Evolutionary conservation across 2,888 invertebrate species (phyloP), one percentile per base, ranked within the genome.

Genomic region (Cybosia mesomella): DNA sequence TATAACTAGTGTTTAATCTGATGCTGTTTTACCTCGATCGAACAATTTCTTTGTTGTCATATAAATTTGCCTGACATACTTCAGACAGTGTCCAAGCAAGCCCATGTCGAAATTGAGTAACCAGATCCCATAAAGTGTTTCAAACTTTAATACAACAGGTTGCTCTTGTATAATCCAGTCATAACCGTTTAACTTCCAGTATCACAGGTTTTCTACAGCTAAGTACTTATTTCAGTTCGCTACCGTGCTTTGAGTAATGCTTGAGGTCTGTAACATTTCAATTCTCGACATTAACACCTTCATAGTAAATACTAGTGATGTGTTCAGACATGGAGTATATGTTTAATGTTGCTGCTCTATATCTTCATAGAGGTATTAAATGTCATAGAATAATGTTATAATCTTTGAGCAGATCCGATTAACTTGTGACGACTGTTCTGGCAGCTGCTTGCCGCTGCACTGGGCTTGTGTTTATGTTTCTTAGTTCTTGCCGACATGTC

Each of bases 171-270:
- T 78, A 74, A 83, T 82, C 76, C 79, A 80, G 80, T 83, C 81
- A 83, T 83, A 83, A 85, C 80, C 77, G 82, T 85, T 80, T 78
- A 76, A 82, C 77, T 82, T 81, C 69, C 72, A 79, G 72, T 81
- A 81, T 80, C 82, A 75, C 43, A 77, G 76, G 79, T 80, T 82
- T 78, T 74, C 75, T 9, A 72, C 64, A 68, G 77, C 77, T 80
- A 80, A 75, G 73, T 77, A 80, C 82, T 82, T 84, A 80, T 72
- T 78, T 80, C 68, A 74, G 58, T 68, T 66, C n/a, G 75, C 79
- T 72, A 74, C 79, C 55, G 71, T 64, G 15, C 67, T 64, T 24
- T 71, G 71, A 72, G 72, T 71, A 66, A 72, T 66, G 53, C 53
- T 72, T 39, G 49, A 66, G 69, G 62, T 67, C 65, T 59, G 68